Evolutionary conservation across 1,140 invertebrate genomes (phyloP).

Genomic region (Popillia japonica): DNA sequence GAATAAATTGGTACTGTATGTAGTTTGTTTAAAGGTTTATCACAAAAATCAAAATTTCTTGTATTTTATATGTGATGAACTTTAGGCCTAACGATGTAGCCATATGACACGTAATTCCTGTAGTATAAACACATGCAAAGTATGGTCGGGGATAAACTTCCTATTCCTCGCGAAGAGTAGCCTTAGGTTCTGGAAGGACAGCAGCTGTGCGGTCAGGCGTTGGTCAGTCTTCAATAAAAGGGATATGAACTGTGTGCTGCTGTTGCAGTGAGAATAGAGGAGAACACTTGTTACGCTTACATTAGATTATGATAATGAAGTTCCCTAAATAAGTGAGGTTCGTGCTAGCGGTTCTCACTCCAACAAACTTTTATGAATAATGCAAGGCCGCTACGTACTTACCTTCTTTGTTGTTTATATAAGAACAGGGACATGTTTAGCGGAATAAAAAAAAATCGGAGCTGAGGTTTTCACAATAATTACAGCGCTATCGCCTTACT

Average conservation of each 20-base stretch:
- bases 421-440: not conserved
- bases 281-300: slow-evolving; percentile 26
- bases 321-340: slow-evolving; percentile 6
- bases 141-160: not conserved
- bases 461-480: too few relatives aligned
- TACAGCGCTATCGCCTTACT: too few relatives aligned
- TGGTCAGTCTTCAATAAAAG: slow-evolving; percentile 1
- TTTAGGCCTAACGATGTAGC: not conserved
- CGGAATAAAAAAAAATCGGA: too few relatives aligned
- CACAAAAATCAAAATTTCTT: not conserved
- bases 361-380: not conserved
- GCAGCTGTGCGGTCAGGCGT: not conserved
- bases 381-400: not conserved
- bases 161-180: not conserved
- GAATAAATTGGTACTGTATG: not conserved
- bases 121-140: slow-evolving; percentile 22
- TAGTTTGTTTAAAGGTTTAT: slow-evolving; percentile 27
- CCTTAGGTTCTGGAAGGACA: not conserved
- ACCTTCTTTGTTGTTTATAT: not conserved
- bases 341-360: not conserved
- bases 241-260: not conserved
- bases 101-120: not conserved
- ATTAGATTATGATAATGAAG: slow-evolving; percentile 23
- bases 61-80: not conserved
- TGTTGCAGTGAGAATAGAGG: not conserved